Conservation (phyloP, 2,888 invertebrate genomes). For the Tinea semifulvella region DNA sequence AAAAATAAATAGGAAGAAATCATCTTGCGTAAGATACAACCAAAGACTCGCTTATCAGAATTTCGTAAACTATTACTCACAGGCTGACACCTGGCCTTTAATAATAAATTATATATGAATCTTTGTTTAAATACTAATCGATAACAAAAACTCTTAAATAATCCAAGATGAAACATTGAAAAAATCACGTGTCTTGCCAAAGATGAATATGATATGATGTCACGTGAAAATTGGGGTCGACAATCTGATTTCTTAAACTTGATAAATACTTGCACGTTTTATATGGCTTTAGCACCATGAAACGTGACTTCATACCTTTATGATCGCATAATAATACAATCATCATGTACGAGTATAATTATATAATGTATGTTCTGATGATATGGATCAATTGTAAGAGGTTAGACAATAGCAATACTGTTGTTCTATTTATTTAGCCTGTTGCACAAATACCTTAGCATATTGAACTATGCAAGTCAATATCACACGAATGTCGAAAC, state of each 20-base stretch:
- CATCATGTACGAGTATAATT: too few relatives aligned
- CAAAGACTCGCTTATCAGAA: not conserved
- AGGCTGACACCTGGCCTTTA: constrained; percentile 6
- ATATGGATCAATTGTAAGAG: too few relatives aligned
- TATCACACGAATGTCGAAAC: constrained; percentile 6
- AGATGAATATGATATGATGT: too few relatives aligned
- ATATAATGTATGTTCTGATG: too few relatives aligned
- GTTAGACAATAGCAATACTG: not conserved
- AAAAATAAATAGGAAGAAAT: not conserved
- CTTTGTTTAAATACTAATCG: not conserved
- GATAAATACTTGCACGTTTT: not conserved
- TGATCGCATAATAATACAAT: not conserved
- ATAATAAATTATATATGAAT: not conserved
- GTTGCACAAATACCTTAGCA: not conserved
- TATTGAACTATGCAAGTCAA: constrained; percentile 3
- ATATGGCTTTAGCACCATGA: not conserved
- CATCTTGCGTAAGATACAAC: constrained; percentile 6
- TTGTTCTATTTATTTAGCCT: not conserved
- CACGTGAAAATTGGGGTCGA: too few relatives aligned
- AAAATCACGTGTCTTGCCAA: too few relatives aligned
- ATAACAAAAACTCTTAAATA: too few relatives aligned
- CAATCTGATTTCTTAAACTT: not conserved
- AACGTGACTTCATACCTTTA: constrained; percentile 3
- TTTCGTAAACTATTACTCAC: constrained; percentile 1
- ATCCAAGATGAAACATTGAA: too few relatives aligned